Conservation (phyloP, 2,888 invertebrate species). For the Glaucopsyche alexis region DNA sequence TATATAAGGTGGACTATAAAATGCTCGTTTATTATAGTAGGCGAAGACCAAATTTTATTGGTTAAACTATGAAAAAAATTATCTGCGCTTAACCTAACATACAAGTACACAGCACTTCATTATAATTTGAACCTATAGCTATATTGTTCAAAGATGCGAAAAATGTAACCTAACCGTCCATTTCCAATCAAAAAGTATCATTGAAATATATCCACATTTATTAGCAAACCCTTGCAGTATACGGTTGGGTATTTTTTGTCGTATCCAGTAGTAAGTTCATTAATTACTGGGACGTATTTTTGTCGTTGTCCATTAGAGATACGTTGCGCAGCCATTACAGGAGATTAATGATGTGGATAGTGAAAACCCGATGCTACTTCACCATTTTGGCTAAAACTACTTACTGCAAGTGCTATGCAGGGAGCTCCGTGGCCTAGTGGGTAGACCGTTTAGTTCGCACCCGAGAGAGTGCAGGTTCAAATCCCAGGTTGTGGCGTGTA, state of each 20-base stretch:
- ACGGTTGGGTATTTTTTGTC: slow-evolving; percentile 22
- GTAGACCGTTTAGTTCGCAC: no score
- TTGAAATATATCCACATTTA: slow-evolving; percentile 7
- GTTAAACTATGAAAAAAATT: no score
- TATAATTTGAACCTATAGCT: no score
- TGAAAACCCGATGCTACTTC: slow-evolving; percentile 42
- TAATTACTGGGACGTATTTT: slow-evolving; percentile 67
- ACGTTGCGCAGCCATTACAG: slow-evolving; percentile 58
- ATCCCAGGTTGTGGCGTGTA: no score
- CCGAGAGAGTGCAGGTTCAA: no score
- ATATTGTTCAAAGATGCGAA: neutral
- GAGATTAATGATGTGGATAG: slow-evolving; percentile 60
- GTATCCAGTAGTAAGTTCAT: slow-evolving; percentile 47
- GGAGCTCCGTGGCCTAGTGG: no score
- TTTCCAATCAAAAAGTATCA: neutral
- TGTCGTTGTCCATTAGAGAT: slow-evolving; percentile 70
- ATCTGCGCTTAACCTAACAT: no score
- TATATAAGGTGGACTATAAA: no score
- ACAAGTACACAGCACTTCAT: no score
- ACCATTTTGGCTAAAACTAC: slow-evolving; percentile 33
- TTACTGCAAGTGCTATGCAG: slow-evolving; percentile 27
- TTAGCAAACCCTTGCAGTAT: slow-evolving; percentile 9
- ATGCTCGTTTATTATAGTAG: no score
- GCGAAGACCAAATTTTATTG: no score
- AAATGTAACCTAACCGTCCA: neutral